Conservation (phyloP, 2,888 invertebrate species). For the Phortica okadai region DNA sequence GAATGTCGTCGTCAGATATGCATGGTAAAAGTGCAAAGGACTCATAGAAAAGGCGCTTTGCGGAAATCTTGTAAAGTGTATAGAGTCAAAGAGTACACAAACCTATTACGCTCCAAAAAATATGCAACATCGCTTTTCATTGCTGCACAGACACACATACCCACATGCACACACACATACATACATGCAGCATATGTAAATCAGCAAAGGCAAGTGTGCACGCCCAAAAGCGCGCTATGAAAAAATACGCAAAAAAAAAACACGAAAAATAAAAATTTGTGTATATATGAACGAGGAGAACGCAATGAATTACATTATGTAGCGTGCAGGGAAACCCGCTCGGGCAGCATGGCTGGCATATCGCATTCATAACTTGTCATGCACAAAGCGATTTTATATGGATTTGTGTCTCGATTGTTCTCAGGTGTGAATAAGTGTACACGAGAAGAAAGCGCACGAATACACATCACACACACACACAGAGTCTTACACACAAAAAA, state of each 20-base stretch:
- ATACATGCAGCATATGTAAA: not conserved
- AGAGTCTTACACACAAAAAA: not conserved
- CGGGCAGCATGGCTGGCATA: constrained; percentile 32
- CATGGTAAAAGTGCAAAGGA: constrained; percentile 18
- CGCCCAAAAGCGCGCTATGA: constrained; percentile 19
- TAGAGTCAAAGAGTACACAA: not conserved
- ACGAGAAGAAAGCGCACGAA: constrained; percentile 55
- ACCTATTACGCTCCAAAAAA: constrained; percentile 20
- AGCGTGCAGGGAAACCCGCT: not conserved
- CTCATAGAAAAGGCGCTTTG: constrained; percentile 6
- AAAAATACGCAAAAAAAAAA: not conserved
- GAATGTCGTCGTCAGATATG: not conserved
- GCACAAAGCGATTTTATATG: constrained; percentile 53
- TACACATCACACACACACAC: not conserved
- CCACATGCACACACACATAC: not conserved
- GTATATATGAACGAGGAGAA: not conserved
- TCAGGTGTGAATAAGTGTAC: constrained; percentile 76
- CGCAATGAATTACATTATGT: not conserved
- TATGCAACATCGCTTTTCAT: constrained; percentile 24
- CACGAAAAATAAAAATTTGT: not conserved
- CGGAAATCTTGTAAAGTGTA: constrained; percentile 1
- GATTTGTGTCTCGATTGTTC: constrained; percentile 67
- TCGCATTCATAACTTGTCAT: constrained; percentile 62
- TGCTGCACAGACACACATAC: not conserved
- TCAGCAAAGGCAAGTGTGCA: not conserved